These are phyloP conservation scores for Myiothlypis coronata DNA, from an alignment of 2,797 vertebrate species.

Conservation along the genomic window DNA sequence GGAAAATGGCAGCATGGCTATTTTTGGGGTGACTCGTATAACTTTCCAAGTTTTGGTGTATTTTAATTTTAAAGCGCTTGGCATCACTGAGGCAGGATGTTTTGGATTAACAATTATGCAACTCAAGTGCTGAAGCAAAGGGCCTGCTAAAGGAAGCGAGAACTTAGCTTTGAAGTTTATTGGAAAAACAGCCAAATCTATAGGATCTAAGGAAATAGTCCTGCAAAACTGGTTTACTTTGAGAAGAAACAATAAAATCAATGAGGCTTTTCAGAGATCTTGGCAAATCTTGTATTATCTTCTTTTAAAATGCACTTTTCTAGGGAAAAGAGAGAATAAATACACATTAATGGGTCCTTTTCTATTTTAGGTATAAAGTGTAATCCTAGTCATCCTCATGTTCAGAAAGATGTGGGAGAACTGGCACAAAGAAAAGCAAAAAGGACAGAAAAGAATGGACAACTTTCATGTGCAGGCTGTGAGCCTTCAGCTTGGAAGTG, in stretches of 20 bases:
- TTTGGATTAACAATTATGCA: constrained; percentile 37
- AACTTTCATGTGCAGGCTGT: neutral
- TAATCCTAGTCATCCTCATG: neutral
- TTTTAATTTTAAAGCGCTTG: constrained; percentile 7
- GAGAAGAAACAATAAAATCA: constrained; percentile 15
- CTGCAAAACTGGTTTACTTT: constrained; percentile 2
- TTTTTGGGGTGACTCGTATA: neutral
- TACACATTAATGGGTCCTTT: neutral
- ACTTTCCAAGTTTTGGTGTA: neutral
- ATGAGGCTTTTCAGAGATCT: neutral
- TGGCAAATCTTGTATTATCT: neutral
- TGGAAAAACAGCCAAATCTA: neutral
- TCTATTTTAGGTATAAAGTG: neutral
- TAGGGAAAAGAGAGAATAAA: neutral
- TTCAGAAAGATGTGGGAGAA: neutral
- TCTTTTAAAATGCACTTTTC: neutral
- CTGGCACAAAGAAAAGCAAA: neutral
- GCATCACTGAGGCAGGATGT: neutral
- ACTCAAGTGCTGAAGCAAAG: neutral
- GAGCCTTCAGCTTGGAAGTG: neutral
- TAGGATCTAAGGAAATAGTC: neutral
- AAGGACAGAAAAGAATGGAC: neutral
- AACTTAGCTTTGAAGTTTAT: constrained; percentile 20
- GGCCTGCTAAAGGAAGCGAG: neutral
- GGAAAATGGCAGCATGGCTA: neutral